Base-by-base conservation (phyloP, 2,797 vertebrate genomes). In the Psittacula echo region DNA sequence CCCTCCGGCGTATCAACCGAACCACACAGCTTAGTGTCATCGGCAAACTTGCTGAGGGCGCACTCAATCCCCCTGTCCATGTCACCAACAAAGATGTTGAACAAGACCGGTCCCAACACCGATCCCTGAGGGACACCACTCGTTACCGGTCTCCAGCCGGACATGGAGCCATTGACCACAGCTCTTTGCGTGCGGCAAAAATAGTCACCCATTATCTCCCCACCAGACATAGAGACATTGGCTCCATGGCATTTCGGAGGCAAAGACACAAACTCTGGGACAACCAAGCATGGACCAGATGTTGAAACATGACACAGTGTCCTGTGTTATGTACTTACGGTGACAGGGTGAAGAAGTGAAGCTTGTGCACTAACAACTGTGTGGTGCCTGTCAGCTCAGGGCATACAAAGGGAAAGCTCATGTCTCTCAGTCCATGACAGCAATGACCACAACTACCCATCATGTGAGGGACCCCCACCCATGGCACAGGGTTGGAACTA, bases 291-390 rank as follows among this genome's bases (percentile, higher is more conserved):
- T 32, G n/a, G 24, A 32, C 30, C 32, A 78, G 44, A 61, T 29
- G 5, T 65, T 92, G 65, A 61, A 78, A 86, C 21, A 39, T 14
- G 51, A 27, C 10, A 7, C 7, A 44, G 13, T 41, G 17, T 29
- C 39, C 5, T 45, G 47, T 78, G 65, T 65, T 62, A 27, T 50
- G 3, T 67, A 23, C 45, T 14, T 75, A 32, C 22, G 34, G 30
- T 68, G 56, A 18, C 9, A 82, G 51, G 16, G 3, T 29, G 21
- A 58, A 15, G 0, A 0, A 7, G 17, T 44, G 13, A 17, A 44
- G 10, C 11, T 19, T 88, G 70, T n/a, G 19, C 44, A 51, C 32
- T 73, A 14, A 47, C 1, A 7, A 11, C 29, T 10, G 4, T 14
- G 13, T 56, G 18, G 7, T 45, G 7, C 62, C 26, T 58, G 3